Percentiles rank a stretch among this genome's conserved stretches.
phyloP scores from a whole-genome alignment of 1,140 invertebrate species.

The Micrasema longulum region DNA sequence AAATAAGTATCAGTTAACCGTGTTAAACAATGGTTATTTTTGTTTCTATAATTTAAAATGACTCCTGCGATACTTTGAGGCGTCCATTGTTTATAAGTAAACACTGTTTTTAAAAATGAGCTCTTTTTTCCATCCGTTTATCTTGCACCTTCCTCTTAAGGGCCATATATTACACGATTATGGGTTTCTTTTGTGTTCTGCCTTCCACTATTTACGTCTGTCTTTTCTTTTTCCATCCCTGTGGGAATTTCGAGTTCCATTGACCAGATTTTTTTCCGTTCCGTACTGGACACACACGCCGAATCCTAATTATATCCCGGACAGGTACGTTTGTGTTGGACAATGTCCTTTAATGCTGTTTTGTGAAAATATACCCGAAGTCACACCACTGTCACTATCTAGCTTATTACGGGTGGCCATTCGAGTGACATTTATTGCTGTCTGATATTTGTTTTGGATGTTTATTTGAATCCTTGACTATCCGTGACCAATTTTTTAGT shows the following conservation, averaged over 20 bases:
- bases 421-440: constrained; percentile 26
- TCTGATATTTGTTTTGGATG: constrained; percentile 10
- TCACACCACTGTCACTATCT: constrained; percentile 11
- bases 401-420: constrained; percentile 21
- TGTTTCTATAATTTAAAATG: too few relatives aligned
- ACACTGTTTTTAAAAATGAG: constrained; percentile 20
- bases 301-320: constrained; percentile 51
- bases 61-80: background rate
- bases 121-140: constrained; percentile 11
- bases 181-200: constrained; percentile 44
- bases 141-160: constrained; percentile 26
- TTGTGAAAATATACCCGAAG: constrained; percentile 41
- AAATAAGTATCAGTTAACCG: too few relatives aligned
- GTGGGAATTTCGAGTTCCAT: constrained; percentile 51
- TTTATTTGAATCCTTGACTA: constrained; percentile 11
- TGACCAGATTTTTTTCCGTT: constrained; percentile 37
- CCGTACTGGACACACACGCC: constrained; percentile 46
- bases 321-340: constrained; percentile 43
- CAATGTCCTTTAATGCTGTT: constrained; percentile 40
- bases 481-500: background rate
- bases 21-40: too few relatives aligned
- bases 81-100: constrained; percentile 15
- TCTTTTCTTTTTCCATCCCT: constrained; percentile 46
- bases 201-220: constrained; percentile 46
- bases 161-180: constrained; percentile 54